A percentile compares a stretch with the other conserved stretches of the same genome.
These are phyloP conservation scores for Galleria mellonella DNA, from an alignment of 1,140 invertebrate species.

Conservation along the genomic window DNA sequence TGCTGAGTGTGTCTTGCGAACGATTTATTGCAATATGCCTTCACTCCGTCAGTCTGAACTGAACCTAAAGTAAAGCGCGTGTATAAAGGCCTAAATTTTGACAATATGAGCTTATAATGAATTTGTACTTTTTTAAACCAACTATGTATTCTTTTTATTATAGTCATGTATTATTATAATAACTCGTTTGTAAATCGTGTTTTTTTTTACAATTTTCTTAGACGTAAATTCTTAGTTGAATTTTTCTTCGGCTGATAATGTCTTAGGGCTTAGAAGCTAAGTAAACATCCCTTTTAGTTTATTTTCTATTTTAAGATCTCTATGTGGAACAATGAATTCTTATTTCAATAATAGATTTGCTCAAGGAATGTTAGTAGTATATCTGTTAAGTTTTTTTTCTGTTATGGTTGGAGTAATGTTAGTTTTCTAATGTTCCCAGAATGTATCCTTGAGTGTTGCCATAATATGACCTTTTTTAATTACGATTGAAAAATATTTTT, in stretches of 20 bases:
- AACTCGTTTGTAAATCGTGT: slow-evolving; percentile 32
- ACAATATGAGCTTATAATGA: not conserved
- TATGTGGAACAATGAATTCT: slow-evolving; percentile 44
- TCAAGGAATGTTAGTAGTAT: slow-evolving; percentile 42
- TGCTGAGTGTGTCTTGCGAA: no score
- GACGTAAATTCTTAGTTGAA: slow-evolving; percentile 31
- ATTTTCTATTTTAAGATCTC: slow-evolving; percentile 24
- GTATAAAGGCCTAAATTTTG: no score
- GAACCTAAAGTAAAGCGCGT: no score
- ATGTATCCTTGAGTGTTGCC: slow-evolving; percentile 19
- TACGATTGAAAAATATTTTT: not conserved
- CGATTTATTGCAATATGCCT: no score
- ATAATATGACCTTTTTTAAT: slow-evolving; percentile 9
- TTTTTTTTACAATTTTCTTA: slow-evolving; percentile 21
- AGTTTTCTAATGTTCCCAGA: slow-evolving; percentile 19
- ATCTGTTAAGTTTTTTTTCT: slow-evolving; percentile 25
- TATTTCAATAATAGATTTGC: slow-evolving; percentile 26
- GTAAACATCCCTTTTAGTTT: slow-evolving; percentile 15
- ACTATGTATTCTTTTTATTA: slow-evolving; percentile 7
- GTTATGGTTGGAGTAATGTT: slow-evolving; percentile 28
- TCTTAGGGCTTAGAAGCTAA: slow-evolving; percentile 24
- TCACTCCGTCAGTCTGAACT: no score
- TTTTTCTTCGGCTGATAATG: slow-evolving; percentile 15
- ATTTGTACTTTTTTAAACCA: slow-evolving; percentile 4
- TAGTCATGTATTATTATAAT: no score